phyloP scores from a whole-genome alignment of 2,797 vertebrate genomes.

The Sus cebifrons region DNA sequence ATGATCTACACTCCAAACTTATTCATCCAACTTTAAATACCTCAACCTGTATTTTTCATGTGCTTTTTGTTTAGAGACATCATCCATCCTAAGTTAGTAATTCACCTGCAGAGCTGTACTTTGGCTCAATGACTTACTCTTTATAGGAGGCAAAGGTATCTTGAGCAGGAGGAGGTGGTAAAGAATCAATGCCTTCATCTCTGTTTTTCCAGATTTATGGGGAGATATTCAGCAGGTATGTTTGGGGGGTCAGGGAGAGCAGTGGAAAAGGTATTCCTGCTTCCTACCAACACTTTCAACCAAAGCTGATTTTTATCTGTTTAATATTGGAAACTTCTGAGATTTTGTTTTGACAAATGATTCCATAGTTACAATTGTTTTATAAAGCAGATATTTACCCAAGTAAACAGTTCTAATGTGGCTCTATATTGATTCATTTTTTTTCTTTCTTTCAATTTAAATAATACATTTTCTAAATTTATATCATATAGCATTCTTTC shows the following conservation, averaged over 20 bases:
- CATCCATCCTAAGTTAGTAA: background rate
- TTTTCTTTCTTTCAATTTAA: background rate
- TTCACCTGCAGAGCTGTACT: background rate
- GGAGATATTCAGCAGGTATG: background rate
- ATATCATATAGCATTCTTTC: background rate
- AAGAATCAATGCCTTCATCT: background rate
- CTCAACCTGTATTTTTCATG: background rate
- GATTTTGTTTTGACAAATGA: background rate
- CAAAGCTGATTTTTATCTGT: background rate
- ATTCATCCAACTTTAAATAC: background rate
- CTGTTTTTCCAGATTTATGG: background rate
- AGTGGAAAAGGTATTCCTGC: background rate
- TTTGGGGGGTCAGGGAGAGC: background rate
- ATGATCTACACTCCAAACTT: background rate
- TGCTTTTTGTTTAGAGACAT: background rate
- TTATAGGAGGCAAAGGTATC: background rate
- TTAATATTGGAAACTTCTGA: background rate
- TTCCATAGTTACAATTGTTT: conserved; percentile 1
- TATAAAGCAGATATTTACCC: background rate
- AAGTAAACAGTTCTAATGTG: background rate
- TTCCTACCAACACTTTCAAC: background rate
- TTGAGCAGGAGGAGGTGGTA: background rate
- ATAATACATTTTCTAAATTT: background rate
- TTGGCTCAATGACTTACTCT: background rate
- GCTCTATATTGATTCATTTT: background rate